Evolutionary conservation across 2,113 vertebrate species (phyloP).

Genomic region (Cololabis saira): DNA sequence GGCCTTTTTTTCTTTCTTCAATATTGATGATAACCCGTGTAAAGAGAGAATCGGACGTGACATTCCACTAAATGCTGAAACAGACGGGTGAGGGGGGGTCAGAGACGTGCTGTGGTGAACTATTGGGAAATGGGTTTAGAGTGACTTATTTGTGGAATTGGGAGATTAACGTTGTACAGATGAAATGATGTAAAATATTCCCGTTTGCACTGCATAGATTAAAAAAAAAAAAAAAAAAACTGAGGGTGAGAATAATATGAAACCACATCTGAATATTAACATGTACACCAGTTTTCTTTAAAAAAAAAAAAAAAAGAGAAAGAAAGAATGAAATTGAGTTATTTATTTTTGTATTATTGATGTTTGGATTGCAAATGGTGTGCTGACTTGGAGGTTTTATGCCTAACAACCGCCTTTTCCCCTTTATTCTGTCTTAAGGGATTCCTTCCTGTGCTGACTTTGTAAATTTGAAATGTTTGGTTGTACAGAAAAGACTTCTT

Average conservation of each 20-base stretch:
- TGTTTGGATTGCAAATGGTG: slow-evolving; percentile 50
- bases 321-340: slow-evolving; percentile 29
- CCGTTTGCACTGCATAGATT: slow-evolving; percentile 66
- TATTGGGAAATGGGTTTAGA: slow-evolving; percentile 17
- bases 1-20: slow-evolving; percentile 10
- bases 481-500: slow-evolving; percentile 60
- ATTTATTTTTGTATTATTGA: slow-evolving; percentile 76
- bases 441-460: slow-evolving; percentile 47
- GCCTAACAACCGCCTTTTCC: slow-evolving; percentile 36
- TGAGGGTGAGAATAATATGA: slow-evolving; percentile 8
- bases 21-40: slow-evolving; percentile 14
- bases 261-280: slow-evolving; percentile 26
- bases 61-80: slow-evolving; percentile 64
- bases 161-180: slow-evolving; percentile 57
- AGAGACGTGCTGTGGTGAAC: slow-evolving; percentile 8
- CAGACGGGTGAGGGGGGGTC: background rate
- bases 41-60: slow-evolving; percentile 17
- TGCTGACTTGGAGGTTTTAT: slow-evolving; percentile 47
- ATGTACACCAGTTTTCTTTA: slow-evolving; percentile 11
- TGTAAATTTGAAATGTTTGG: slow-evolving; percentile 59
- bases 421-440: slow-evolving; percentile 36
- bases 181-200: slow-evolving; percentile 51
- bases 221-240: background rate
- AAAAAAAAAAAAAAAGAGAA: slow-evolving; percentile 31
- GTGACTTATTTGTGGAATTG: slow-evolving; percentile 18